Percentiles rank a stretch among this genome's conserved stretches.
Conservation (phyloP, 1,140 invertebrate species). For the Colletes latitarsis region DNA sequence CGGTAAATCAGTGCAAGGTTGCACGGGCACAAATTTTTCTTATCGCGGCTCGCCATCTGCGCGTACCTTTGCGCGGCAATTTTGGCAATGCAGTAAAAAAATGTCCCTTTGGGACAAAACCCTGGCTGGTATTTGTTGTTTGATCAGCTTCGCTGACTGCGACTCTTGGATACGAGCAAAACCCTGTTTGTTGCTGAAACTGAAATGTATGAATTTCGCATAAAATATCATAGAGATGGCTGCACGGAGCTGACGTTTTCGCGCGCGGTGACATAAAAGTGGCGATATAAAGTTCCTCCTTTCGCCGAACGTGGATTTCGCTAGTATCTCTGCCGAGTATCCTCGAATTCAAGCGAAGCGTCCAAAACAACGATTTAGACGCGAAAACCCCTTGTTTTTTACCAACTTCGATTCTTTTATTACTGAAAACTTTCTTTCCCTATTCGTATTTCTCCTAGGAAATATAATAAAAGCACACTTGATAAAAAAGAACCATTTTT, state of each 20-base stretch:
- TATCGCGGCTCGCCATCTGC: constrained; percentile 28
- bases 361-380: too few relatives aligned
- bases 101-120: constrained; percentile 8
- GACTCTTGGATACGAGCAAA: constrained; percentile 18
- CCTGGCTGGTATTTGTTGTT: constrained; percentile 11
- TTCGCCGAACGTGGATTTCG: constrained; percentile 18
- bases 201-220: constrained; percentile 42
- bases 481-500: too few relatives aligned
- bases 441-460: too few relatives aligned
- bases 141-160: background rate
- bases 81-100: constrained; percentile 1
- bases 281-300: constrained; percentile 40
- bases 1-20: constrained; percentile 26
- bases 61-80: constrained; percentile 23
- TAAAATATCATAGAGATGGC: constrained; percentile 33
- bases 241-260: constrained; percentile 47
- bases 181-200: background rate
- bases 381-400: too few relatives aligned
- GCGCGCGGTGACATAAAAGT: constrained; percentile 45
- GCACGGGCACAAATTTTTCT: constrained; percentile 39
- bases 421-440: too few relatives aligned
- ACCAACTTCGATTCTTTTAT: too few relatives aligned
- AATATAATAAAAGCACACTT: too few relatives aligned
- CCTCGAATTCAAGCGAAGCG: background rate
- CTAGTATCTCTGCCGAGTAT: background rate